These are phyloP conservation scores for Madoqua kirkii DNA, from an alignment of 2,113 vertebrate genomes.

Conservation along the genomic window DNA sequence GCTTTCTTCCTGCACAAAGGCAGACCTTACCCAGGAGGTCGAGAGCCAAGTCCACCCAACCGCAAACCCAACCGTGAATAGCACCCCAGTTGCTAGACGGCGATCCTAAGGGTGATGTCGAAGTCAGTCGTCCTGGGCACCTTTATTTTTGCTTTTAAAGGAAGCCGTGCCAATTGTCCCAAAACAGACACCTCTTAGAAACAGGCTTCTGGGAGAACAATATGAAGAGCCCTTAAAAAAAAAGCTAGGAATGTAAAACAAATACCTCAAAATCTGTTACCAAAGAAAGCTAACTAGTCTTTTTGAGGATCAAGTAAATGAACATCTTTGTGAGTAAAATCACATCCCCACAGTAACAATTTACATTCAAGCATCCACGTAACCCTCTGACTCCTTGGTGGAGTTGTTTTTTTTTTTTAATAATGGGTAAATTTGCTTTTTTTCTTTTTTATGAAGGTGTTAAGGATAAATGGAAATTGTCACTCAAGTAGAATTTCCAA, in stretches of 20 bases:
- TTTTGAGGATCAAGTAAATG: accelerated
- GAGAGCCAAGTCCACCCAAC: background rate
- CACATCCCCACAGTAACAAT: accelerated
- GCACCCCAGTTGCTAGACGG: accelerated
- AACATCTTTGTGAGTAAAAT: background rate
- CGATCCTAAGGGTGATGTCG: accelerated
- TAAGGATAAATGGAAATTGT: too few species aligned
- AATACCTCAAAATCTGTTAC: accelerated
- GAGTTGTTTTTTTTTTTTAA: background rate
- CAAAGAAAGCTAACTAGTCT: accelerated
- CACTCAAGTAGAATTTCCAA: background rate
- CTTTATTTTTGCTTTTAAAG: background rate
- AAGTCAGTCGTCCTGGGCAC: accelerated
- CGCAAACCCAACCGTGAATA: accelerated
- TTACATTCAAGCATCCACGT: accelerated
- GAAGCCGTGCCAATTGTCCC: background rate
- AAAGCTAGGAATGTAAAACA: background rate
- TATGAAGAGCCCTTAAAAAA: background rate
- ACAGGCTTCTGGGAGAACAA: background rate
- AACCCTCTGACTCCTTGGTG: background rate
- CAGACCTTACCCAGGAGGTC: background rate
- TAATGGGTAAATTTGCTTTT: background rate
- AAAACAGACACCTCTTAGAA: accelerated
- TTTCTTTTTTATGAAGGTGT: background rate
- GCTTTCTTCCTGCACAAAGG: too few species aligned